Base-by-base conservation (phyloP, 2,888 invertebrate species). In the Pyrocoelia pectoralis region DNA sequence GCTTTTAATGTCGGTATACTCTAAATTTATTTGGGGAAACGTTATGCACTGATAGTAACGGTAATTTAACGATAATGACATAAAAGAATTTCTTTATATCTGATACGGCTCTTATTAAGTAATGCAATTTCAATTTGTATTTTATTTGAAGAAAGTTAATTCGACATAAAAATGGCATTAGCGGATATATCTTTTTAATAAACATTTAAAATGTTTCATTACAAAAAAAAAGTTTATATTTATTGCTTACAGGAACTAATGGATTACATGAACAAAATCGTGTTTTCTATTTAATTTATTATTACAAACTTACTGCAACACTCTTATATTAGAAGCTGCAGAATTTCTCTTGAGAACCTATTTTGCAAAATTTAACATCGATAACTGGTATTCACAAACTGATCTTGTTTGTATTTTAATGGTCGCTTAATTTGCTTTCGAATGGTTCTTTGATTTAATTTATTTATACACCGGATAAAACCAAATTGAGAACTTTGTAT, bases 21-120 rank as follows among this genome's bases (percentile, higher is more conserved):
- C 40, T 13, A 3, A 17, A 56, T n/a, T 33, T 28, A 46, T 33
- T 33, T 56, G 4, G 14, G n/a, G n/a, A 49, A 56, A 48, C 33
- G 50, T 51, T 57, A 57, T 50, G 50, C 50, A 50, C 57, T 57
- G 57, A 50, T 57, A 50, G 38, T 50, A 57, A 51, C 50, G 50
- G 49, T 38, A 56, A 38, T 18, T 57, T 24, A 41, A 51, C 19
- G 41, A 41, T 18, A 19, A 48, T 51, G 33, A 41, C 40, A 3
- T 13, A 18, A 56, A 49, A 33, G 46, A 54, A 43, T 55, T 55
- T 10, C 46, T 55, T 41, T 54, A 24, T 50, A 51, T 41, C 17
- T 40, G 53, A 41, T 54, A 41, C 14, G 12, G 12, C 29, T 50
- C 33, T 52, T 52, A 15, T 52, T 52, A 15, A 29, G 33, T 33